These are phyloP conservation scores for Onychostoma macrolepis DNA, from an alignment of 2,113 vertebrate species.

Conservation along the genomic window DNA sequence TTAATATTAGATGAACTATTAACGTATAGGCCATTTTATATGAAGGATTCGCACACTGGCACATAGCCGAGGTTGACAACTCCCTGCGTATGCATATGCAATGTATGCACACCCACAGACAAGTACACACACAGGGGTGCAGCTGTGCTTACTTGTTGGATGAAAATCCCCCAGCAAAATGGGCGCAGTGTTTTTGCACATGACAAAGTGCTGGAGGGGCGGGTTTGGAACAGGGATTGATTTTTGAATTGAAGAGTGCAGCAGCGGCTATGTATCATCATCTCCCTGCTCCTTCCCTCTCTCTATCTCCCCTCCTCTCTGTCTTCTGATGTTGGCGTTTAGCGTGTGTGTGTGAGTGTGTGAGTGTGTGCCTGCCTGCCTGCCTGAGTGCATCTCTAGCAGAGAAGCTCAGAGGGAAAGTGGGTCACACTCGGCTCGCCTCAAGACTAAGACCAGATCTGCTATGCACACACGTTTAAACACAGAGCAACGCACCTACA, in stretches of 20 bases:
- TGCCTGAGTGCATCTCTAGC: slow-evolving; percentile 51
- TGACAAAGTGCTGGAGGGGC: slow-evolving; percentile 48
- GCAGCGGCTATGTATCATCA: slow-evolving; percentile 53
- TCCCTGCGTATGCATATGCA: slow-evolving; percentile 64
- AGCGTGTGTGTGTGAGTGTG: slow-evolving; percentile 54
- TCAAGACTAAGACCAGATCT: slow-evolving; percentile 54
- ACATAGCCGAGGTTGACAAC: slow-evolving; percentile 3
- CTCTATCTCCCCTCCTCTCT: slow-evolving; percentile 37
- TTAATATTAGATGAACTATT: slow-evolving; percentile 34
- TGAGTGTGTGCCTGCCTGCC: slow-evolving; percentile 44
- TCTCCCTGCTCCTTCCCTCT: slow-evolving; percentile 41
- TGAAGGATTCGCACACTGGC: neutral
- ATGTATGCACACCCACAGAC: slow-evolving; percentile 12
- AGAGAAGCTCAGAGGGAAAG: slow-evolving; percentile 68
- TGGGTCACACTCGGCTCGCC: slow-evolving; percentile 58
- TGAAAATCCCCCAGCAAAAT: slow-evolving; percentile 38
- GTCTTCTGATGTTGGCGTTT: slow-evolving; percentile 50
- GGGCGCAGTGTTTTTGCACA: slow-evolving; percentile 38
- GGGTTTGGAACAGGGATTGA: slow-evolving; percentile 51
- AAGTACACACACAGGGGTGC: slow-evolving; percentile 12
- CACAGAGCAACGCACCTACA: slow-evolving; percentile 33
- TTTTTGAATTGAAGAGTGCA: slow-evolving; percentile 57
- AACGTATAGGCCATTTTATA: neutral
- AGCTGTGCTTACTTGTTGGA: slow-evolving; percentile 40
- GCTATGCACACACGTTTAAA: slow-evolving; percentile 40